phyloP scores from a whole-genome alignment of 2,113 vertebrate genomes.

The Cettia cetti region DNA sequence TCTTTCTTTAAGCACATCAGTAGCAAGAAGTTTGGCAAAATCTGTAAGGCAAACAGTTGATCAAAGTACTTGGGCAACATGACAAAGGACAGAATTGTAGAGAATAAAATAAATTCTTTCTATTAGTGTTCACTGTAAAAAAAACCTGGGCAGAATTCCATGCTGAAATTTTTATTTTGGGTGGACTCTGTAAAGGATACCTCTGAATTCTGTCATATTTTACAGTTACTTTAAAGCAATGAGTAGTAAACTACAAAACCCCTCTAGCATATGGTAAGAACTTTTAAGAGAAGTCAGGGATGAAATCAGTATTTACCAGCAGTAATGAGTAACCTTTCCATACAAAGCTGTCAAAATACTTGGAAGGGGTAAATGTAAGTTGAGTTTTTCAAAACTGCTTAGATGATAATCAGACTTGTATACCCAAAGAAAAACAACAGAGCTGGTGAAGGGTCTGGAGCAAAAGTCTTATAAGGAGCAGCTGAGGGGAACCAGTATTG shows the following conservation, averaged over 20 bases:
- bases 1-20: neutral
- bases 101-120: neutral
- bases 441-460: neutral
- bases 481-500: neutral
- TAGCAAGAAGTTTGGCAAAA: neutral
- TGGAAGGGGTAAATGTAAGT: neutral
- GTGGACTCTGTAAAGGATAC: neutral
- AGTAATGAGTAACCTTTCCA: neutral
- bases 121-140: neutral
- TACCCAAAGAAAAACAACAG: neutral
- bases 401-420: neutral
- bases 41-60: neutral
- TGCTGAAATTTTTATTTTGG: neutral
- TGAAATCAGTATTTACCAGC: neutral
- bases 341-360: neutral
- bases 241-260: neutral
- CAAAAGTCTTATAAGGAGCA: neutral
- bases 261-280: neutral
- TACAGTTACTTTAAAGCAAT: neutral
- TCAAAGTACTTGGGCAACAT: neutral
- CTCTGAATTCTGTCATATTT: neutral
- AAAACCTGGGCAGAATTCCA: neutral
- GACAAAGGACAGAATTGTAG: neutral
- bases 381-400: neutral
- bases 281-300: neutral